A percentile compares a stretch with the other conserved stretches of the same genome.
Conservation (phyloP, 2,888 invertebrate species). For the Odontomyia ornata region DNA sequence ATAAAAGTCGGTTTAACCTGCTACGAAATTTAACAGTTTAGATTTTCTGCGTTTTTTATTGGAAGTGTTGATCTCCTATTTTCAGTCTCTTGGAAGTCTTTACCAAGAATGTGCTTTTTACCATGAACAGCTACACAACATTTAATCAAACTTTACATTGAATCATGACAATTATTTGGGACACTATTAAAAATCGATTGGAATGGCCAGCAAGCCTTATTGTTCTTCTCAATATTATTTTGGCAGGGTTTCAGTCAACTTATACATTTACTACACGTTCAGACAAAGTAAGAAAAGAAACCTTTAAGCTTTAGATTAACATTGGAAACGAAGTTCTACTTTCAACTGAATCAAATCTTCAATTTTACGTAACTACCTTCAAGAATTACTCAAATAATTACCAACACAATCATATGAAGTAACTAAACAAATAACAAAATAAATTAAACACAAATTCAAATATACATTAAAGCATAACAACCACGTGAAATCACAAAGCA, state of each 20-base stretch:
- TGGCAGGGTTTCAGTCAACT: not conserved
- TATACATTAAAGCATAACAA: constrained; percentile 7
- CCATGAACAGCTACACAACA: too few relatives aligned
- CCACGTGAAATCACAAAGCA: constrained; percentile 35
- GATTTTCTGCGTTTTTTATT: too few relatives aligned
- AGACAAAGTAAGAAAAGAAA: not conserved
- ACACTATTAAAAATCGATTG: too few relatives aligned
- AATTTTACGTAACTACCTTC: constrained; percentile 3
- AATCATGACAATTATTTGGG: too few relatives aligned
- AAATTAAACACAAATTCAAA: not conserved
- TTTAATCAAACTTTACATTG: too few relatives aligned
- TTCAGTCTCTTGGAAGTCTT: not conserved
- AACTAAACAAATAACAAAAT: not conserved
- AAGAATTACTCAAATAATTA: constrained; percentile 14
- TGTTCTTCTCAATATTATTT: not conserved
- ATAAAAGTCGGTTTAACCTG: too few relatives aligned
- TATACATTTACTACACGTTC: not conserved
- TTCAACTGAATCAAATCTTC: not conserved
- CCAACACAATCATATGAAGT: not conserved
- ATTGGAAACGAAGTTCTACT: not conserved
- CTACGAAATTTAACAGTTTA: too few relatives aligned
- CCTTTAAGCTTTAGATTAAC: not conserved
- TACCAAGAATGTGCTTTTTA: not conserved
- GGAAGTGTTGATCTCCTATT: too few relatives aligned
- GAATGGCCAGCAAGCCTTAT: too few relatives aligned